Evolutionary conservation across 2,797 vertebrate genomes (phyloP).

Genomic region (Sarcophilus harrisii): DNA sequence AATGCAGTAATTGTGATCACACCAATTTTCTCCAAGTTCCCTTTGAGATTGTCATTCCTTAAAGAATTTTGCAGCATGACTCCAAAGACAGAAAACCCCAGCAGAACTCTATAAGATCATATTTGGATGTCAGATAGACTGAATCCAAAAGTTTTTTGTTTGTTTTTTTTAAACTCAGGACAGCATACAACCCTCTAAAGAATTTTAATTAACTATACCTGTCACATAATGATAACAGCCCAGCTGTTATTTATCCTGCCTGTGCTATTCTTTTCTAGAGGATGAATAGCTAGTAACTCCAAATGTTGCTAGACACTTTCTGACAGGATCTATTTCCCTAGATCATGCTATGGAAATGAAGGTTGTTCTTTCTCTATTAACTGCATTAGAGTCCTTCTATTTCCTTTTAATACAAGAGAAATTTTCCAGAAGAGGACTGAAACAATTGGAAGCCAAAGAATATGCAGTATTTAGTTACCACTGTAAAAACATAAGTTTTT

Average conservation of each 20-base stretch:
- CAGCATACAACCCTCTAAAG: neutral
- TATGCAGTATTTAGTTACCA: constrained; percentile 7
- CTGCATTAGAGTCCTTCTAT: neutral
- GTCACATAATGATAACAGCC: constrained; percentile 24
- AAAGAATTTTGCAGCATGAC: constrained; percentile 2
- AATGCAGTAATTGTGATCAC: constrained; percentile 21
- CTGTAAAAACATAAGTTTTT: neutral
- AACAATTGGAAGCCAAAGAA: constrained; percentile 30
- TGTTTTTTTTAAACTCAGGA: constrained; percentile 23
- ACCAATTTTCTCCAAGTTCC: constrained; percentile 24
- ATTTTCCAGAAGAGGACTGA: constrained; percentile 26
- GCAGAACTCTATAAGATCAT: neutral
- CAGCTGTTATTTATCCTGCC: constrained; percentile 21
- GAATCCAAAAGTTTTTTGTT: constrained; percentile 10
- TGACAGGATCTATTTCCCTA: neutral
- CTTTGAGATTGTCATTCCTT: constrained; percentile 19
- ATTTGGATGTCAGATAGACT: neutral
- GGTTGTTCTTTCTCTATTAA: neutral
- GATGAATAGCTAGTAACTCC: neutral
- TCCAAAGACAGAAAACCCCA: constrained; percentile 7
- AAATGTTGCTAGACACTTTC: constrained; percentile 14
- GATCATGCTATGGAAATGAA: neutral
- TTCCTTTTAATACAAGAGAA: neutral
- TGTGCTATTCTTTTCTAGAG: constrained; percentile 4
- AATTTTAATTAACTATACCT: constrained; percentile 17